These are phyloP conservation scores for Trypoxylus dichotomus DNA, from an alignment of 1,140 invertebrate genomes.

Conservation along the genomic window DNA sequence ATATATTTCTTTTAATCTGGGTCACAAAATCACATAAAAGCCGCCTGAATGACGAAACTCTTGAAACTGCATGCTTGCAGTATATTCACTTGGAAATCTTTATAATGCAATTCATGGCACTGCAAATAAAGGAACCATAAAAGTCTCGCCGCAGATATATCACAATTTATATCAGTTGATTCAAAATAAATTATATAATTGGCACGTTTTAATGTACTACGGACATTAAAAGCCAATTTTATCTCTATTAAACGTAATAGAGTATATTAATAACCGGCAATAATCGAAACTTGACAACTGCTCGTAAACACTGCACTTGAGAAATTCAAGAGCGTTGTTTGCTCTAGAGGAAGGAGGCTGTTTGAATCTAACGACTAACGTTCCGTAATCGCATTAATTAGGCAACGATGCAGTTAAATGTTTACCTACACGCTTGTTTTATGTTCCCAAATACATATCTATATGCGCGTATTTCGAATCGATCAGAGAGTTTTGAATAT, in stretches of 20 bases:
- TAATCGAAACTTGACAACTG: background rate
- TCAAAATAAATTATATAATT: background rate
- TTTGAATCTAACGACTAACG: background rate
- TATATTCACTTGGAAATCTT: no score
- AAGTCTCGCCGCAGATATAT: no score
- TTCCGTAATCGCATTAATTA: background rate
- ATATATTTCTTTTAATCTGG: no score
- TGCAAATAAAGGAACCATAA: no score
- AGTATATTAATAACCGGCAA: background rate
- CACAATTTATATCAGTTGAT: no score
- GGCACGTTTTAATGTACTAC: background rate
- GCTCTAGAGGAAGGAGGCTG: background rate
- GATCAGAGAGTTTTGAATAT: background rate
- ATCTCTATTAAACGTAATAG: background rate
- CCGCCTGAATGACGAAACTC: no score
- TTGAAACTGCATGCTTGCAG: no score
- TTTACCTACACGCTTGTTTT: background rate
- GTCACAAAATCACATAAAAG: no score
- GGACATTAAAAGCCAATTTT: background rate
- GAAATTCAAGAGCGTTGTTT: constrained; percentile 2
- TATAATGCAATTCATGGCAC: no score
- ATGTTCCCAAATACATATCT: background rate
- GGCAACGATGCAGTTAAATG: background rate
- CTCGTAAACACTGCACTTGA: constrained; percentile 5
- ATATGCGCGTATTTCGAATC: background rate